Evolutionary conservation across 2,113 vertebrate species (phyloP), one percentile per base, ranked within the genome.

Genomic region (Entomyzon cyanotis): DNA sequence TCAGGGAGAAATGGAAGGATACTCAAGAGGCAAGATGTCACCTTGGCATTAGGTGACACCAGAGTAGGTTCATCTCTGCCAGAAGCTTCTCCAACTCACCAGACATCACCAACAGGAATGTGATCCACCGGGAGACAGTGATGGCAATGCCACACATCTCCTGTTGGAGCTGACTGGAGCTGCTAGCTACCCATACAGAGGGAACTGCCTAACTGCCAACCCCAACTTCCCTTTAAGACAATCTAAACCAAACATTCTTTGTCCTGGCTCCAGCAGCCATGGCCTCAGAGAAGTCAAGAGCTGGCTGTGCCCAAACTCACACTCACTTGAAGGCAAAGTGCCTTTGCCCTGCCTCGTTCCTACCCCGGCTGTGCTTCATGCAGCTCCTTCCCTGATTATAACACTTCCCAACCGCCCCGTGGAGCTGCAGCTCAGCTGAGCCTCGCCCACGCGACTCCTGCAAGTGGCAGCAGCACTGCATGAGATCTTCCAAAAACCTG

Each of bases 211-310:
- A 27, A 30, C 5, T 41, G 25, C 39, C 52, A 73, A 62, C 46
- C 46, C 42, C 84, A 42, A 8, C 23, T 25, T 60, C 19, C 59
- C 39, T 28, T 50, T 10, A 50, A 41, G 3, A 28, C 35, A 41
- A 41, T 3, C 50, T n/a, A 28, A 78, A 33, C 30, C 23, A 52
- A 56, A 24, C 3, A 8, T 7, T 35, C 56, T 28, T 7, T 39
- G n/a, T 39, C 60, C 70, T 30, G 67, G 8, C 42, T 39, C 8
- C 18, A 25, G 46, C 0, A 0, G 49, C 68, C 58, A 35, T 0
- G 0, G 49, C 50, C 79, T 77, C 49, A 78, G 69, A 65, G 33
- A 28, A 62, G 46, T 12, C 35, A 28, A 41, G 73, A 68, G 27
- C 2, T 0, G 3, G 14, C 37, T 12, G 9, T 18, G 46, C 33